phyloP scores from a whole-genome alignment of 2,888 invertebrate species.

The Gnatocerus cornutus region DNA sequence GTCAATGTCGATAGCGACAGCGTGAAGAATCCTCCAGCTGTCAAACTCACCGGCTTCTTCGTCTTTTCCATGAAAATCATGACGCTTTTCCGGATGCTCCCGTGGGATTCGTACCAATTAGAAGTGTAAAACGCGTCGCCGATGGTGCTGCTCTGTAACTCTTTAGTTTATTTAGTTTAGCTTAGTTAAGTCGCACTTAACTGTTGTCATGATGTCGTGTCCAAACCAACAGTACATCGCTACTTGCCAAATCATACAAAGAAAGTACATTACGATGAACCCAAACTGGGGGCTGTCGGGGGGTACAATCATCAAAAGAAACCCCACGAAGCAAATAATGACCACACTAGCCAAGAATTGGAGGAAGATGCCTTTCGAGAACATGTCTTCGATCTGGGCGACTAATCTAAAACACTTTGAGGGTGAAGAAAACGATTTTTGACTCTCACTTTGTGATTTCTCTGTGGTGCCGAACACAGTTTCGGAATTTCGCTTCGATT shows the following conservation, averaged over 20 bases:
- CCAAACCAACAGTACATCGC: slow-evolving; percentile 57
- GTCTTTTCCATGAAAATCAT: neutral
- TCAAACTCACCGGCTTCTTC: neutral
- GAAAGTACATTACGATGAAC: slow-evolving; percentile 54
- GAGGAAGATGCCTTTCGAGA: slow-evolving; percentile 54
- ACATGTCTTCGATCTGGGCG: slow-evolving; percentile 52
- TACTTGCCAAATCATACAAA: slow-evolving; percentile 54
- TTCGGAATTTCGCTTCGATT: slow-evolving; percentile 31
- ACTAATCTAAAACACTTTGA: slow-evolving; percentile 53
- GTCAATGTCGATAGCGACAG: neutral
- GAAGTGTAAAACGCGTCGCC: neutral
- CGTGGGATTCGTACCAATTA: neutral
- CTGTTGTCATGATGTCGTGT: slow-evolving; percentile 54
- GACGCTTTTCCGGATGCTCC: neutral
- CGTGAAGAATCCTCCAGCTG: neutral
- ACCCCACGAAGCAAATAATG: slow-evolving; percentile 57
- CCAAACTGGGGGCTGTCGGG: slow-evolving; percentile 52
- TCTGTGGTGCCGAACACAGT: slow-evolving; percentile 52
- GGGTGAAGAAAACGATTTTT: neutral
- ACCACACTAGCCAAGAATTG: slow-evolving; percentile 57
- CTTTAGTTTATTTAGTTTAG: no score
- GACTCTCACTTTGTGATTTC: slow-evolving; percentile 49
- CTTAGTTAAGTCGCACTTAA: slow-evolving; percentile 15
- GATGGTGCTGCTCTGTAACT: neutral
- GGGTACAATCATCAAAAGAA: slow-evolving; percentile 56